These are phyloP conservation scores for Bembecia ichneumoniformis DNA, from an alignment of 2,888 invertebrate species.

Conservation along the genomic window DNA sequence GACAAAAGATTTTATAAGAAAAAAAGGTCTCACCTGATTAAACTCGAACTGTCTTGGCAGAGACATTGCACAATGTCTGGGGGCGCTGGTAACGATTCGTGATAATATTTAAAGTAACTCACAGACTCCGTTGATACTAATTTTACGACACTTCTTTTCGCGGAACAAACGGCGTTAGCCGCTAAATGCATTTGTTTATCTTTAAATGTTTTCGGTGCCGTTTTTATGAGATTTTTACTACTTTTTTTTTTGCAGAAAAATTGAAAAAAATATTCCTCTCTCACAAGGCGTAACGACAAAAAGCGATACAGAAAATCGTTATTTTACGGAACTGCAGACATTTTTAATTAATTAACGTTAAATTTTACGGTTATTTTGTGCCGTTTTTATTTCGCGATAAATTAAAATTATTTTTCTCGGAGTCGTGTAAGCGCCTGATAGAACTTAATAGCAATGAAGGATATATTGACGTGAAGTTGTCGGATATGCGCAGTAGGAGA, in stretches of 20 bases:
- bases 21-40: constrained; percentile 68
- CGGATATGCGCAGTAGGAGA: constrained; percentile 7
- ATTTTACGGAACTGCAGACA: neutral
- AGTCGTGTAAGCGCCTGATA: constrained; percentile 7
- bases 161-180: constrained; percentile 41
- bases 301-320: neutral
- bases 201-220: neutral
- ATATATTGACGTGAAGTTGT: neutral
- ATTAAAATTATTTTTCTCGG: neutral
- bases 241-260: neutral
- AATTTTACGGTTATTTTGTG: neutral
- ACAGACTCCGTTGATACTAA: constrained; percentile 59
- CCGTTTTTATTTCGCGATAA: neutral
- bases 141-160: constrained; percentile 24
- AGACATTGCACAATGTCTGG: constrained; percentile 64
- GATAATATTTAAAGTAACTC: constrained; percentile 42
- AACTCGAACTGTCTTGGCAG: constrained; percentile 74
- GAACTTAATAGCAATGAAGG: constrained; percentile 12
- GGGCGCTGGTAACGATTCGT: constrained; percentile 48
- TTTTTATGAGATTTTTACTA: neutral
- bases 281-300: neutral
- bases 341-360: neutral
- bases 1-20: no score
- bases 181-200: constrained; percentile 51
- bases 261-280: neutral